Percentiles rank a stretch among this genome's conserved stretches.
Conservation (phyloP, 2,888 invertebrate genomes). For the Polymixis flavicincta region DNA sequence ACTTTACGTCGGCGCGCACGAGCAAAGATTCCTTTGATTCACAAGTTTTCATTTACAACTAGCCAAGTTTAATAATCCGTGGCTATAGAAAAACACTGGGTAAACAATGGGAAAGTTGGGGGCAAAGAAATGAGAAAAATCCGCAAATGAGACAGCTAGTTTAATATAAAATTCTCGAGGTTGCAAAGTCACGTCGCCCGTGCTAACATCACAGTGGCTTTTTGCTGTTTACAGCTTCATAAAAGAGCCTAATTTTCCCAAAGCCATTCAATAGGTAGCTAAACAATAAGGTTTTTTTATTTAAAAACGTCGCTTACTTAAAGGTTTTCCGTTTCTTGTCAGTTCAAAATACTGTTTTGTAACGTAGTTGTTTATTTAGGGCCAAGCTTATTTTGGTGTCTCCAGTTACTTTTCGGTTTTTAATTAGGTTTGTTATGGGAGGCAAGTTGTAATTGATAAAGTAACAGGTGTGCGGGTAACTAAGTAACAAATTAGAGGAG, state of each 20-base stretch:
- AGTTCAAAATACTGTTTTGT: constrained; percentile 37
- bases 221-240: constrained; percentile 70
- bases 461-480: not conserved
- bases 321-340: constrained; percentile 35
- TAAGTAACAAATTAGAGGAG: not conserved
- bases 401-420: constrained; percentile 36
- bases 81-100: constrained; percentile 59
- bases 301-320: constrained; percentile 34
- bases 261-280: constrained; percentile 44
- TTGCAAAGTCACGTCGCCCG: constrained; percentile 73
- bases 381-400: constrained; percentile 36
- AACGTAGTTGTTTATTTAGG: constrained; percentile 34
- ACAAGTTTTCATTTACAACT: constrained; percentile 58
- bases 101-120: constrained; percentile 58
- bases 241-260: constrained; percentile 73
- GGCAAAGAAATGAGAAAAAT: constrained; percentile 57
- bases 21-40: constrained; percentile 48
- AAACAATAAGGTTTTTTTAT: constrained; percentile 54
- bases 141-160: constrained; percentile 42
- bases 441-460: constrained; percentile 18
- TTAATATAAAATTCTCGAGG: constrained; percentile 71
- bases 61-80: constrained; percentile 61
- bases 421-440: constrained; percentile 21
- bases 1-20: constrained; percentile 9
- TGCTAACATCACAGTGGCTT: constrained; percentile 53